Conservation (phyloP, 2,113 vertebrate genomes). For the Passer domesticus region DNA sequence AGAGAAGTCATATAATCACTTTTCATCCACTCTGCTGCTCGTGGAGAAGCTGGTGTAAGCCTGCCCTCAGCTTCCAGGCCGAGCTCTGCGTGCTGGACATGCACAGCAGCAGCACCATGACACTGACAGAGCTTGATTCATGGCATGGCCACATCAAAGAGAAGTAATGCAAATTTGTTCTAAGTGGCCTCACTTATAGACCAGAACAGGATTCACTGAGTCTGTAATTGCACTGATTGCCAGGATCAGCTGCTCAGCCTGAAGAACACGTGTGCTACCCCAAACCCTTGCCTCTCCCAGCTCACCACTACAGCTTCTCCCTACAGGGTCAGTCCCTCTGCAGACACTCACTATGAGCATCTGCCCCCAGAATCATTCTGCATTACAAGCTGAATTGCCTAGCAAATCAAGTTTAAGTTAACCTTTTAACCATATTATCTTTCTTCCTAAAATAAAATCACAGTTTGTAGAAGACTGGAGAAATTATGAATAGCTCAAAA, state of each 20-base stretch:
- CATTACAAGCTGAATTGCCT: neutral
- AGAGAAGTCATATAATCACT: neutral
- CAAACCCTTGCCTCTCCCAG: neutral
- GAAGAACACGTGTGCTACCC: fast-evolving
- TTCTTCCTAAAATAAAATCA: neutral
- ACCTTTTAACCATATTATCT: neutral
- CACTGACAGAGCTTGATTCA: neutral
- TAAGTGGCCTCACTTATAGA: neutral
- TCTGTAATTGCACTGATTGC: neutral
- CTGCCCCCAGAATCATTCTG: neutral
- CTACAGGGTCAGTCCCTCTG: neutral
- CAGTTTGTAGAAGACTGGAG: neutral
- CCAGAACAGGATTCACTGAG: neutral
- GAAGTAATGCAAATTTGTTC: neutral
- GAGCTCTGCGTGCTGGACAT: neutral
- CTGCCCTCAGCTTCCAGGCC: neutral
- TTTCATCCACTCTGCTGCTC: neutral
- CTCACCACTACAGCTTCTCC: neutral
- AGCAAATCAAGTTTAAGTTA: neutral
- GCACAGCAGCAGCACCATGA: neutral
- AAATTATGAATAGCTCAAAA: neutral
- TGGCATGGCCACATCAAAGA: neutral
- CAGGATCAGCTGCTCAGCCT: neutral
- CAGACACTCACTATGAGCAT: neutral
- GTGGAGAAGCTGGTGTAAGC: neutral